Percentiles rank a stretch among this genome's conserved stretches.
Conservation (phyloP, 2,113 vertebrate genomes). For the Barbus barbus region DNA sequence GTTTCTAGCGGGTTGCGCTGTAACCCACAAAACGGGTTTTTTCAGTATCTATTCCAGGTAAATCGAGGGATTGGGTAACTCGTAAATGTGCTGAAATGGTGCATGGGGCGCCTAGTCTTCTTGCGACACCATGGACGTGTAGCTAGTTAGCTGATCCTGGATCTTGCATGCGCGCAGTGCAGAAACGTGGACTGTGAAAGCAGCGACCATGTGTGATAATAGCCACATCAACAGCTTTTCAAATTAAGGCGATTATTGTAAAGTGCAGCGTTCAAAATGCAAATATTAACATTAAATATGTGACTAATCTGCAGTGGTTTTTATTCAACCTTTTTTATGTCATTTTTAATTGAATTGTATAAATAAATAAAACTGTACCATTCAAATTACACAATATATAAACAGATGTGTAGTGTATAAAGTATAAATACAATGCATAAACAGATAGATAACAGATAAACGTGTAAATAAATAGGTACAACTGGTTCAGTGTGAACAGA, state of each 20-base stretch:
- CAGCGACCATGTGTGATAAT: background rate
- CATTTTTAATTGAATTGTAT: background rate
- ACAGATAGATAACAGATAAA: background rate
- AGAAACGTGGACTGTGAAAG: slow-evolving; percentile 37
- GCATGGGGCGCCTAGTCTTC: slow-evolving; percentile 34
- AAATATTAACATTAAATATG: background rate
- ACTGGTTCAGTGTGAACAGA: background rate
- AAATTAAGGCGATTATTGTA: slow-evolving; percentile 14
- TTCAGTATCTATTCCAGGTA: background rate
- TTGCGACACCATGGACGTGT: slow-evolving; percentile 30
- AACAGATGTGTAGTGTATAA: background rate
- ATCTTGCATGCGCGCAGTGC: slow-evolving; percentile 23
- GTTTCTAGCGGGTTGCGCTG: background rate
- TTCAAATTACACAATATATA: background rate
- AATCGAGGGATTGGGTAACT: background rate
- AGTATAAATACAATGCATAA: background rate
- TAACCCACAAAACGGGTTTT: background rate
- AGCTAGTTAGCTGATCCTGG: slow-evolving; percentile 26
- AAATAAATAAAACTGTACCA: background rate
- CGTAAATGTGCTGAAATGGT: slow-evolving; percentile 10
- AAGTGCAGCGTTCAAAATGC: background rate
- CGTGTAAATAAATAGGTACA: slow-evolving; percentile 7
- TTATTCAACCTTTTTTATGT: background rate
- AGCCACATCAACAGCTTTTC: background rate
- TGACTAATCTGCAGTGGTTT: background rate